phyloP scores from a whole-genome alignment of 2,888 invertebrate species.

The Axea sp. region DNA sequence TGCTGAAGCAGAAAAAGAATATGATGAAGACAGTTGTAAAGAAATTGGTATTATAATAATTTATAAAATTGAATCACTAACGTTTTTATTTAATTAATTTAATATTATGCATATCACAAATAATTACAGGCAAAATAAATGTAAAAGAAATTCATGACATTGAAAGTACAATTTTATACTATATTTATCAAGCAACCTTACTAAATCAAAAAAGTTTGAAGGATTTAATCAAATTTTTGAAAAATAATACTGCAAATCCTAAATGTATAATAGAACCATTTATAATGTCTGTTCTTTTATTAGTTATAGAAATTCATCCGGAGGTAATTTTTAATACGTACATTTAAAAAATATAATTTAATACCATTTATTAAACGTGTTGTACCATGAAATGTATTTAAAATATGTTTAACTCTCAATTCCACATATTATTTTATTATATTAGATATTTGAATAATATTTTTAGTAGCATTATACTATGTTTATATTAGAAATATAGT shows the following conservation, averaged over 20 bases:
- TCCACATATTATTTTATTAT: too few relatives aligned
- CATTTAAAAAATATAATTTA: too few relatives aligned
- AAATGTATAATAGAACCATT: conserved; percentile 84
- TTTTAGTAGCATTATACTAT: too few relatives aligned
- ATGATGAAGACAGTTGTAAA: conserved; percentile 66
- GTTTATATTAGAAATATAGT: too few relatives aligned
- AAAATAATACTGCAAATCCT: conserved; percentile 81
- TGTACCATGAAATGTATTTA: too few relatives aligned
- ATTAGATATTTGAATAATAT: too few relatives aligned
- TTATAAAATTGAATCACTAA: too few relatives aligned
- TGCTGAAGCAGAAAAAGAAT: conserved; percentile 54
- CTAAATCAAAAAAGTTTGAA: conserved; percentile 79
- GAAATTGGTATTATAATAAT: conserved; percentile 67
- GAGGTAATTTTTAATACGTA: conserved; percentile 75
- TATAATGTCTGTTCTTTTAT: conserved; percentile 82
- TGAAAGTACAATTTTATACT: conserved; percentile 83
- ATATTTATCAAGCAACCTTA: conserved; percentile 80
- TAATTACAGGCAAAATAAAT: conserved; percentile 45
- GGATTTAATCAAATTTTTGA: conserved; percentile 79
- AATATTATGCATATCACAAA: too few relatives aligned
- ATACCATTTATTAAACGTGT: too few relatives aligned
- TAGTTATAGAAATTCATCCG: conserved; percentile 80
- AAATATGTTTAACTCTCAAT: too few relatives aligned
- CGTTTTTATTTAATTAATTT: too few relatives aligned
- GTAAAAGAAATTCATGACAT: conserved; percentile 81